phyloP scores from a whole-genome alignment of 2,113 vertebrate species.

The Nansenia antarctica region DNA sequence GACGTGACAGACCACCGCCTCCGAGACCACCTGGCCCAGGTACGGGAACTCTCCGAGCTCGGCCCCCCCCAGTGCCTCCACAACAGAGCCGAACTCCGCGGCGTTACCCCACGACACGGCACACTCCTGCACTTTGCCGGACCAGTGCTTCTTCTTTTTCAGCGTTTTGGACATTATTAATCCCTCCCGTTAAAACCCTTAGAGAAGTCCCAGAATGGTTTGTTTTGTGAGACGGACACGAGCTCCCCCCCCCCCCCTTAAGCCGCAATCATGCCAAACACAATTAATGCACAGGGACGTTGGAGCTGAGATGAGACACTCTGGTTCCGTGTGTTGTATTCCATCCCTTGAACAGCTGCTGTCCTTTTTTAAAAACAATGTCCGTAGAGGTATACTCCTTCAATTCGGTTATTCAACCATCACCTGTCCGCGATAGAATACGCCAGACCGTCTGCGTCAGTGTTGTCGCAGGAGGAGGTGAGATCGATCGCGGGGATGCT shows the following conservation, averaged over 20 bases:
- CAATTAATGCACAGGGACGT: constrained; percentile 30
- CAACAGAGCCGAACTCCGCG: constrained; percentile 73
- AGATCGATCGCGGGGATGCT: constrained; percentile 33
- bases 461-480: constrained; percentile 61
- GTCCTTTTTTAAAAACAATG: neutral
- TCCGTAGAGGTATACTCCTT: constrained; percentile 1
- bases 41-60: constrained; percentile 92
- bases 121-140: constrained; percentile 91
- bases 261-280: constrained; percentile 45
- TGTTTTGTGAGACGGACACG: constrained; percentile 33
- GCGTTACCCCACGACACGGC: constrained; percentile 81
- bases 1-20: constrained; percentile 79
- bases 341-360: constrained; percentile 16
- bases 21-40: constrained; percentile 79
- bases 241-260: constrained; percentile 36
- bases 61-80: constrained; percentile 87
- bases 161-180: constrained; percentile 90
- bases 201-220: constrained; percentile 32
- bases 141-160: constrained; percentile 96
- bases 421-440: constrained; percentile 43
- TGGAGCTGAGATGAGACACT: constrained; percentile 33
- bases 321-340: constrained; percentile 19
- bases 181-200: constrained; percentile 36
- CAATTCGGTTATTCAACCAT: constrained; percentile 40
- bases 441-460: constrained; percentile 55